phyloP scores from a whole-genome alignment of 2,888 invertebrate genomes.

The Prosopocoilus inquinatus region DNA sequence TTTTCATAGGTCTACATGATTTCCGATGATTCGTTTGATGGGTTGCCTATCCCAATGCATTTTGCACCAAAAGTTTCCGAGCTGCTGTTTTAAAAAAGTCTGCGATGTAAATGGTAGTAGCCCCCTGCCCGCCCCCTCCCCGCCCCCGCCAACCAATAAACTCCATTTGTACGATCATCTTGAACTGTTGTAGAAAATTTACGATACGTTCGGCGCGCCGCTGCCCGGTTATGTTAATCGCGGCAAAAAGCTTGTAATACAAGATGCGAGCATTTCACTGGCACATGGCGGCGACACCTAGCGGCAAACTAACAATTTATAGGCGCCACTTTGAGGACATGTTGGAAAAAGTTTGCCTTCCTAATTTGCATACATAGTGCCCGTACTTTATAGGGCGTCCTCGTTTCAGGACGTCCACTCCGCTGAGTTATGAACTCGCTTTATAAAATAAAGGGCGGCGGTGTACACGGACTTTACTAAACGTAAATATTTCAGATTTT shows the following conservation, averaged over 20 bases:
- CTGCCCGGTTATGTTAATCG: constrained; percentile 38
- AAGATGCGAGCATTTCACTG: constrained; percentile 37
- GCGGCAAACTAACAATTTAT: constrained; percentile 42
- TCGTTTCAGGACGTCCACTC: constrained; percentile 19
- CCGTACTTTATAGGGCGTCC: constrained; percentile 35
- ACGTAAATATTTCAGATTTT: too few relatives aligned
- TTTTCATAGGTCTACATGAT: too few relatives aligned
- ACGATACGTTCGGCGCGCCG: constrained; percentile 26
- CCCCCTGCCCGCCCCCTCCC: neutral
- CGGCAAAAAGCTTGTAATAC: constrained; percentile 35
- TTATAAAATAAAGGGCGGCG: too few relatives aligned
- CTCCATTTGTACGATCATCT: constrained; percentile 10
- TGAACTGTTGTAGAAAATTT: constrained; percentile 24
- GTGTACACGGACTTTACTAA: too few relatives aligned
- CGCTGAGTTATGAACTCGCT: neutral
- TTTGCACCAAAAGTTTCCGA: too few relatives aligned
- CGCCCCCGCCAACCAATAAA: too few relatives aligned
- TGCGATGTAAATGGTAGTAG: constrained; percentile 14
- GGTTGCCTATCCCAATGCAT: too few relatives aligned
- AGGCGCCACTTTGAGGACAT: constrained; percentile 36
- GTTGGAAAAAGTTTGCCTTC: constrained; percentile 40
- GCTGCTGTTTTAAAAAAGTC: too few relatives aligned
- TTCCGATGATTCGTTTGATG: too few relatives aligned
- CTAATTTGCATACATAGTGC: constrained; percentile 45
- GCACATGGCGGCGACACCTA: constrained; percentile 42